Conservation (phyloP, 2,888 invertebrate species). For the Alloscopus bannaensis region DNA sequence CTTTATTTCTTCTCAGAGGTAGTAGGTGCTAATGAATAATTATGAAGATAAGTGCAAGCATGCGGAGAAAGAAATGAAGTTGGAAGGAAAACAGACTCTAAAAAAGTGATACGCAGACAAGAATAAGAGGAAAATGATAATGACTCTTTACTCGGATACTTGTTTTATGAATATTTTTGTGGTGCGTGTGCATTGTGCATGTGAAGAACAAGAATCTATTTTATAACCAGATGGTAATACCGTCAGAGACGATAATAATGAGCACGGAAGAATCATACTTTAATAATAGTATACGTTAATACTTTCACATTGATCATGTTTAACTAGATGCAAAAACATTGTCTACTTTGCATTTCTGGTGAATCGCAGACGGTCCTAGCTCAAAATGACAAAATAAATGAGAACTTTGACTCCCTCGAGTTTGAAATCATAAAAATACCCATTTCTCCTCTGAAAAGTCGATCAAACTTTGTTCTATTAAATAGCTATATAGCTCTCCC, state of each 20-base stretch:
- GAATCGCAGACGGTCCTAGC: background rate
- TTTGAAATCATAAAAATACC: background rate
- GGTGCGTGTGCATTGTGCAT: background rate
- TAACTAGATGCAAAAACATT: too few species aligned
- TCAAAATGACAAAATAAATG: too few species aligned
- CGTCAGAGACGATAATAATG: too few species aligned
- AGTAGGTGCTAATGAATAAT: constrained; percentile 59
- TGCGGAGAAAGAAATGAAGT: constrained; percentile 11
- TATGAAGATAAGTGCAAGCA: constrained; percentile 48
- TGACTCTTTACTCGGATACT: background rate
- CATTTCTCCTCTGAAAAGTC: background rate
- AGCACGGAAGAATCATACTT: too few species aligned
- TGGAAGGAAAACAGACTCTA: constrained; percentile 7
- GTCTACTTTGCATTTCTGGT: too few species aligned
- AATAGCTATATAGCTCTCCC: too few species aligned
- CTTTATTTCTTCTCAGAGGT: constrained; percentile 1
- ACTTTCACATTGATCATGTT: constrained; percentile 3
- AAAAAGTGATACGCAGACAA: constrained; percentile 16
- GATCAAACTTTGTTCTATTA: too few species aligned
- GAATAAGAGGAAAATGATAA: constrained; percentile 14
- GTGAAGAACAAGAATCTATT: background rate
- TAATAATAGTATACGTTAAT: too few species aligned
- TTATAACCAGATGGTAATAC: constrained; percentile 2
- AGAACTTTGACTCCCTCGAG: too few species aligned
- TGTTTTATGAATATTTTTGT: background rate